These are phyloP conservation scores for Cathartes aura DNA, from an alignment of 2,113 vertebrate genomes.

Conservation along the genomic window DNA sequence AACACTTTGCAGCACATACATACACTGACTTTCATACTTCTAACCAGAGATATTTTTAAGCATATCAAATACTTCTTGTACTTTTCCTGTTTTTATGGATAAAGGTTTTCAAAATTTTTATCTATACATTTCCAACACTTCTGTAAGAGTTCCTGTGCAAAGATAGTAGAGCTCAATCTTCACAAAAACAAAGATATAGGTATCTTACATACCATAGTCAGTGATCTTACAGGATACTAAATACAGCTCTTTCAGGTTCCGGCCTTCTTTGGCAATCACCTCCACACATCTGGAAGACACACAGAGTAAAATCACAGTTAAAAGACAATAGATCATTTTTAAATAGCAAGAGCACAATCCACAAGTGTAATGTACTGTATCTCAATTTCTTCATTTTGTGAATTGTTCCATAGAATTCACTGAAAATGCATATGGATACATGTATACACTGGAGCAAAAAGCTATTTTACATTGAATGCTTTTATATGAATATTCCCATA, in stretches of 20 bases:
- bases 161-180: not conserved
- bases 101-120: not conserved
- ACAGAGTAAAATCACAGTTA: constrained; percentile 42
- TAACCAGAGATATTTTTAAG: not conserved
- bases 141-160: not conserved
- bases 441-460: not conserved
- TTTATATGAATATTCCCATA: not conserved
- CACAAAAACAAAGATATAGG: not conserved
- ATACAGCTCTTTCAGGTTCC: constrained; percentile 95
- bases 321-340: not conserved
- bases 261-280: constrained; percentile 97
- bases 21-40: not conserved
- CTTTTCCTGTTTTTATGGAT: not conserved
- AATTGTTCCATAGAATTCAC: not conserved
- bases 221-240: constrained; percentile 99
- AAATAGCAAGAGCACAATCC: not conserved
- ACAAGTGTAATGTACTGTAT: not conserved
- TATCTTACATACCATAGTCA: constrained; percentile 88
- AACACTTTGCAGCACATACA: not conserved
- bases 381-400: not conserved
- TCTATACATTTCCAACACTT: not conserved
- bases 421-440: not conserved
- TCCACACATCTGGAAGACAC: constrained; percentile 94
- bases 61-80: not conserved
- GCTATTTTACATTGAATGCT: not conserved